Evolutionary conservation across 2,113 vertebrate species (phyloP), one percentile per base, ranked within the genome.

Genomic region (Caretta caretta): DNA sequence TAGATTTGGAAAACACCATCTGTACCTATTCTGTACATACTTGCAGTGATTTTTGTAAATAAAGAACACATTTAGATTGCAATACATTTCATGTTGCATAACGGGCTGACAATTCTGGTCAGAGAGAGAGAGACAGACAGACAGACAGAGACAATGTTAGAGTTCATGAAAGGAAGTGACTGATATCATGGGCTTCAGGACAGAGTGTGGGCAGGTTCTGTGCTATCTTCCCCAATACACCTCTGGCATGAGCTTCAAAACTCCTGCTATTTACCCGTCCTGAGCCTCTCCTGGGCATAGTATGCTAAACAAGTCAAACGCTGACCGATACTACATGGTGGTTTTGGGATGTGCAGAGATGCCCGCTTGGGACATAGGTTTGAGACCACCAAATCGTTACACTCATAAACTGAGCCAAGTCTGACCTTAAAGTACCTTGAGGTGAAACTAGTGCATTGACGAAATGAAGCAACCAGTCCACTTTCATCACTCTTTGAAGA

Each of bases 31-130:
- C 42, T 48, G 24, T 48, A 48, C 56, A 8, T 79, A 29, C 46
- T 80, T 51, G 20, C 51, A 80, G 90, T 93, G 87, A 83, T 9
- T 12, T 12, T 83, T 38, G 46, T n/a, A 84, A 81, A 20, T 72
- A 54, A 90, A 22, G 87, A 93, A 85, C 4, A 83, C 6, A 31
- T 4, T 51, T 84, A 48, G 46, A 69, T 42, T 57, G 94, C 65
- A 92, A 92, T 91, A 78, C 57, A 75, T 54, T 87, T 83, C 76
- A 96, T 56, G 62, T 51, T 88, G 25, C 72, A 95, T 92, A 89
- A 92, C 91, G 94, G 91, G 54, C 42, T 65, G 35, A 25, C 72
- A 38, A 22, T 86, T 90, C 46, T 86, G 25, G 22, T 42, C 59
- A 24, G 29, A 42, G 72, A 50, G 25, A 54, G 84, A 38, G 42